Evolutionary conservation across 2,888 invertebrate genomes (phyloP), one percentile per base, ranked within the genome.

Genomic region (Xestia ashworthii): DNA sequence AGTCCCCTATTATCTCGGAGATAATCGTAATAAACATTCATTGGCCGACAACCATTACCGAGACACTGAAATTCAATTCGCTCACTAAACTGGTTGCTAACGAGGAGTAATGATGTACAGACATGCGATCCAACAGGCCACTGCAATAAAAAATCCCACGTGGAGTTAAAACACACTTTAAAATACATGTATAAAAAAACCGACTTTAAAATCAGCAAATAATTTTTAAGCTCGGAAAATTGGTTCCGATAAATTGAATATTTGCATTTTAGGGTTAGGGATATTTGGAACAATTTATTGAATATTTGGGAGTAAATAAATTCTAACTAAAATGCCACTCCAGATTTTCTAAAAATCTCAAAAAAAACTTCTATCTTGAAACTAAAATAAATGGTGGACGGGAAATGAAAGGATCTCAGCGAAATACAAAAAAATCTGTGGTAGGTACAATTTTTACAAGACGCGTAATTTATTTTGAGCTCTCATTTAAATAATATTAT

Each of bases 21-120:
- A 90, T 92, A 90, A 92, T 91, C 89, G 89, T 89, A 91, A 90
- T 89, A 91, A 89, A 89, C 89, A 87, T 90, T 89, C 87, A 91
- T 89, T 90, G 89, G 87, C 85, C 88, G 85, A 89, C 88, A 83
- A 77, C 85, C 84, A 89, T 89, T 88, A 88, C 86, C 82, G 70
- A 89, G 89, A 90, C 90, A 90, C 89, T 92, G 91, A 93, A 93
- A 93, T 93, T 94, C 92, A 94, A 94, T 95, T 93, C 92, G 88
- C 87, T 85, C 85, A 89, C 90, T 91, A 92, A 93, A 93, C 91
- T 90, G 89, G 90, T 90, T 88, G 80, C 90, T 91, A 92, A 92
- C 90, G 82, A 91, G 89, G 91, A 93, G 88, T 93, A 93, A 94
- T 93, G 93, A 93, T 92, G 88, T 86, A 89, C 89, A 84, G 89